phyloP scores from a whole-genome alignment of 1,140 invertebrate species.

The Euborellia annulipes region DNA sequence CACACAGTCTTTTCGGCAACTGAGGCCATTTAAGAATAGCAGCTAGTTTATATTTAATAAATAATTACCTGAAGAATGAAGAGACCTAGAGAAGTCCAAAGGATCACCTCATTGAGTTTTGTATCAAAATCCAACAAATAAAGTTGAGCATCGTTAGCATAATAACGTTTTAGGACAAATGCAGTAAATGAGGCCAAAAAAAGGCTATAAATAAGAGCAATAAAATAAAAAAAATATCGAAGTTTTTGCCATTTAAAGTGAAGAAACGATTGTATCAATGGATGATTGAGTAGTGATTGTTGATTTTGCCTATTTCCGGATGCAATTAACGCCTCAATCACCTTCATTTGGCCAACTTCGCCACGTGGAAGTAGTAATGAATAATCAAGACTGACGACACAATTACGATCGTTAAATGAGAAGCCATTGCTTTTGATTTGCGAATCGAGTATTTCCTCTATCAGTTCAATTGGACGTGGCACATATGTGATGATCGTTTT shows the following conservation, averaged over 20 bases:
- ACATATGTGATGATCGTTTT: conserved; percentile 15
- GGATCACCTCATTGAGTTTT: conserved; percentile 22
- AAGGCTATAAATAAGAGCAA: conserved; percentile 30
- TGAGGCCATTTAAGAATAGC: no score
- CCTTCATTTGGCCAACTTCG: conserved; percentile 25
- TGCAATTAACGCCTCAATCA: conserved; percentile 32
- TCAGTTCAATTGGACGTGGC: conserved; percentile 31
- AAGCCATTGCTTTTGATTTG: conserved; percentile 28
- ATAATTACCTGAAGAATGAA: conserved; percentile 27
- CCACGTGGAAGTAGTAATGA: background rate
- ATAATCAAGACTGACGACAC: conserved; percentile 16
- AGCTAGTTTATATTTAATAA: no score
- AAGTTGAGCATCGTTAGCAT: no score
- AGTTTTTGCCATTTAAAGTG: conserved; percentile 37
- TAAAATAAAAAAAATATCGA: conserved; percentile 31
- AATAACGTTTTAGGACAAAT: conserved; percentile 19
- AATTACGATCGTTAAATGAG: conserved; percentile 28
- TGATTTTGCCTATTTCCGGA: conserved; percentile 30
- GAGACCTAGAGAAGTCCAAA: conserved; percentile 22
- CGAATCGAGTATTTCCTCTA: conserved; percentile 32
- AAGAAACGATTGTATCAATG: conserved; percentile 35
- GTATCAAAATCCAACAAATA: conserved; percentile 19
- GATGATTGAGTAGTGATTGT: conserved; percentile 32
- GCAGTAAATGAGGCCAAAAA: conserved; percentile 29
- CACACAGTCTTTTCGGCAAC: no score